These are phyloP conservation scores for Ciona savignyi DNA, from an alignment of 23 tunicate species.

Conservation along the genomic window DNA sequence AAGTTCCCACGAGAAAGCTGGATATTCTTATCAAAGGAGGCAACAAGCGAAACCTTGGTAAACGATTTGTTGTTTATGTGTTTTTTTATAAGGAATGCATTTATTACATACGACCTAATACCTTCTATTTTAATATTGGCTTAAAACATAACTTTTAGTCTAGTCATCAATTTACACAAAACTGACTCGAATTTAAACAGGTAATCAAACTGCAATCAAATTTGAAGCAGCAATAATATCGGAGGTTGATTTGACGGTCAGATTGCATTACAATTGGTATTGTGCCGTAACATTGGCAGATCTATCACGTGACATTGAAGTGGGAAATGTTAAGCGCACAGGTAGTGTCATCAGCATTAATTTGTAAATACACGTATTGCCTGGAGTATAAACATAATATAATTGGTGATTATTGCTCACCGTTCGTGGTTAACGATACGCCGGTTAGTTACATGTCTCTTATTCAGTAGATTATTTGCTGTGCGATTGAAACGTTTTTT, in stretches of 20 bases:
- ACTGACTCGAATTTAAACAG: background rate
- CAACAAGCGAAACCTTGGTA: background rate
- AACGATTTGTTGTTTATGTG: background rate
- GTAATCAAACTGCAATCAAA: background rate
- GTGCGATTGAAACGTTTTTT: no score
- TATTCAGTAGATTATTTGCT: no score
- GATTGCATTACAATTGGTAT: background rate
- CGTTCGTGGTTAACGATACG: no score
- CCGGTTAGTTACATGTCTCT: no score
- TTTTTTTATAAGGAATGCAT: background rate
- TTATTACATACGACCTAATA: background rate
- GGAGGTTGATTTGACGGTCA: background rate
- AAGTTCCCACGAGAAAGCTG: conserved; percentile 3
- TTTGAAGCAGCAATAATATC: conserved; percentile 1
- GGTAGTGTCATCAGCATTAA: background rate
- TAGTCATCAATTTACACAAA: no score
- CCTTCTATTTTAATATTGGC: no score
- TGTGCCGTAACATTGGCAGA: background rate
- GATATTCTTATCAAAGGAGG: background rate
- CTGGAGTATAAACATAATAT: no score
- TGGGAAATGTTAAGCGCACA: background rate
- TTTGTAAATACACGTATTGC: background rate
- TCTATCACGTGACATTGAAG: conserved; percentile 1
- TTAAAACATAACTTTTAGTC: no score
- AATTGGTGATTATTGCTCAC: no score